These are phyloP conservation scores for Penaeus chinensis DNA, from an alignment of 1,140 invertebrate species.

Conservation along the genomic window DNA sequence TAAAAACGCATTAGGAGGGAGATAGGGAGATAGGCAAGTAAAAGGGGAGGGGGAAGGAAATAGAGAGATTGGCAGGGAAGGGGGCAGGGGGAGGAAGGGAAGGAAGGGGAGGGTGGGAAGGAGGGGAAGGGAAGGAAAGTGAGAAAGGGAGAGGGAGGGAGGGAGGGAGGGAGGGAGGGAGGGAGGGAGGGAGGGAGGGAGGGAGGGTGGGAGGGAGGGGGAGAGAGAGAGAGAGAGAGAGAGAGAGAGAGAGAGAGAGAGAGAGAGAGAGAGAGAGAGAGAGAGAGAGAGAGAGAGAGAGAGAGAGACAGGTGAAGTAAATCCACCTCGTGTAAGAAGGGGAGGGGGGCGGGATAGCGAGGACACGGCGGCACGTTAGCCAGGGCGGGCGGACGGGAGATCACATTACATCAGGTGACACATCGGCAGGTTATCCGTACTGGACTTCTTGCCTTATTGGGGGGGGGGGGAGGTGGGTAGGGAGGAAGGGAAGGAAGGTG, in stretches of 20 bases:
- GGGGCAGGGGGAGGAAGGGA: neutral
- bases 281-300: neutral
- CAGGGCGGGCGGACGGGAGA: too few species aligned
- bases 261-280: conserved; percentile 2
- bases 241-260: neutral
- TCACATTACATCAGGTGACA: too few species aligned
- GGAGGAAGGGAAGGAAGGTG: neutral
- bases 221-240: neutral
- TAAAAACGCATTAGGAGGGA: neutral
- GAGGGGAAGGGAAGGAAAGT: neutral
- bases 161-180: neutral
- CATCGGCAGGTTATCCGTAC: too few species aligned
- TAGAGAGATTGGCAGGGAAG: neutral
- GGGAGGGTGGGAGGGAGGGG: neutral
- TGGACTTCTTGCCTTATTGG: too few species aligned
- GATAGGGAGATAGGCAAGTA: neutral
- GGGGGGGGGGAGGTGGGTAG: neutral
- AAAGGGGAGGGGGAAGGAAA: neutral
- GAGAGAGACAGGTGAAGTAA: too few species aligned
- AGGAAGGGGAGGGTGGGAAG: neutral
- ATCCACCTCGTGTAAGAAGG: too few species aligned
- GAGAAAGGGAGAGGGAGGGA: neutral
- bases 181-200: neutral
- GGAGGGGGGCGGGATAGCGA: too few species aligned
- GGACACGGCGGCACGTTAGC: too few species aligned